Percentiles rank a stretch among this genome's conserved stretches.
Conservation (phyloP, 2,113 vertebrate species). For the Lepisosteus osseus region DNA sequence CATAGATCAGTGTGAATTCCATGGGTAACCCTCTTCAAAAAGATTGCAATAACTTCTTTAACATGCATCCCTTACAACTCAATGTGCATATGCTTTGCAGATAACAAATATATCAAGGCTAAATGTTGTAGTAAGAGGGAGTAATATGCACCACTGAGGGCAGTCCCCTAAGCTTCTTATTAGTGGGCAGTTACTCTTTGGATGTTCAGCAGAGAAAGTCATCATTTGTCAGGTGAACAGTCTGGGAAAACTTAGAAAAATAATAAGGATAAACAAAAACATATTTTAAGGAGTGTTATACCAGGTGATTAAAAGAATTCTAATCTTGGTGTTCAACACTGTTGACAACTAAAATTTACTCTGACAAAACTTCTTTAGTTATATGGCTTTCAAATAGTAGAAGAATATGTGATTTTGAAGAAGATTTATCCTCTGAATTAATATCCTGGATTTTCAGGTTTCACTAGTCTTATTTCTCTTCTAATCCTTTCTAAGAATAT, state of each 20-base stretch:
- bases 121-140: slow-evolving; percentile 50
- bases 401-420: too few species aligned
- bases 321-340: too few species aligned
- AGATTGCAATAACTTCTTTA: slow-evolving; percentile 19
- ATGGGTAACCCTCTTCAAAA: slow-evolving; percentile 17
- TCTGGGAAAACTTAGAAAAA: slow-evolving; percentile 50
- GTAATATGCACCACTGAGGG: slow-evolving; percentile 67
- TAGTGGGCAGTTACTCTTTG: slow-evolving; percentile 52
- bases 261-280: slow-evolving; percentile 2
- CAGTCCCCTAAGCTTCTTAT: slow-evolving; percentile 63
- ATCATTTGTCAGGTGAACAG: slow-evolving; percentile 60
- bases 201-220: slow-evolving; percentile 51
- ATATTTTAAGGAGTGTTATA: slow-evolving; percentile 17
- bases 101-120: slow-evolving; percentile 60
- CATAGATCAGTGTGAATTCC: slow-evolving; percentile 19
- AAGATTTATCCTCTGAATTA: too few species aligned
- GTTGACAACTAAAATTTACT: too few species aligned
- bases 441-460: too few species aligned
- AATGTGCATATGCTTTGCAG: slow-evolving; percentile 58
- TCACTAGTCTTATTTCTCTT: too few species aligned
- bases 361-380: too few species aligned
- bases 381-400: too few species aligned
- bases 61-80: slow-evolving; percentile 28
- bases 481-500: too few species aligned
- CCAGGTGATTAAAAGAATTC: neutral